Evolutionary conservation across 2,113 vertebrate species (phyloP), one percentile per base, ranked within the genome.

Genomic region (Canis aureus): DNA sequence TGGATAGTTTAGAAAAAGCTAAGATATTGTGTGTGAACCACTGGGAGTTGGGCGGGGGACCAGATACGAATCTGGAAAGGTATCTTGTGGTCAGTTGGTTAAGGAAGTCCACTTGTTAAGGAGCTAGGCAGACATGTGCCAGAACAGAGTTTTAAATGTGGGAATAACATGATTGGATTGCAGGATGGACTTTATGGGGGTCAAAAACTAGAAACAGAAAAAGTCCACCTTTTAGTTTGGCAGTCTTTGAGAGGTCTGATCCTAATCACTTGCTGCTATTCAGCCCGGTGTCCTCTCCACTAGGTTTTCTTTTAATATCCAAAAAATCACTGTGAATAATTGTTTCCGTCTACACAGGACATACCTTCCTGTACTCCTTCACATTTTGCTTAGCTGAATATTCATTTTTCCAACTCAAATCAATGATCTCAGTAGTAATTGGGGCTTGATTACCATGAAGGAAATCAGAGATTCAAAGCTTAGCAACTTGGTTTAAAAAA

Each of bases 381-480:
- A 25, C 66, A 32, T 94, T 64, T 94, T 88, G 83, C 49, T 85
- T 67, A 53, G 51, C 69, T 97, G 74, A 97, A 93, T 95, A 90
- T 91, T 88, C 69, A 97, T 32, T 95, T 55, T 97, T 82, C 16
- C n/a, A 96, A 23, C 29, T 88, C 88, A 97, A 69, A 89, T 88
- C 66, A 97, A 51, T 94, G 92, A 82, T 91, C 43, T 82, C 27
- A 91, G n/a, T 51, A 85, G 62, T 90, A 82, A 86, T 12, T 89
- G 55, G 49, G 25, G 29, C 62, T 97, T 97, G 93, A 79, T 91
- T 86, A 69, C 93, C 83, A 93, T 91, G 92, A 93, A 95, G 82
- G 62, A 97, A 98, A 94, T 96, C 89, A 81, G 60, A 84, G 35
- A 97, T 97, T 93, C 82, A 82, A 83, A 96, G 66, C 62, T 51